Conservation (phyloP, 2,888 invertebrate genomes). For the Ectemnius continuus region DNA sequence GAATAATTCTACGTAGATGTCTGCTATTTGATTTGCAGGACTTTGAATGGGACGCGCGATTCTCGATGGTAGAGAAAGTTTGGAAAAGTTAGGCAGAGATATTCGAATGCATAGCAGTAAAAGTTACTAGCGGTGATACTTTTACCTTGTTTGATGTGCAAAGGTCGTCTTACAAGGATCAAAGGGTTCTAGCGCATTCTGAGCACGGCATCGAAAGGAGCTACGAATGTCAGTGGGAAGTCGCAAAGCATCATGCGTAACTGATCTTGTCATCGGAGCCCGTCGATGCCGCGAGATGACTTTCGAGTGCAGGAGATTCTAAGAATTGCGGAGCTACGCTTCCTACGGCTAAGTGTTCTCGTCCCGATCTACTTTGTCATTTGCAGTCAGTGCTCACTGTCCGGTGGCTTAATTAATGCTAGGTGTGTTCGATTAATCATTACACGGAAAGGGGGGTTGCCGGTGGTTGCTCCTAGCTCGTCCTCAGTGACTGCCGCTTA, state of each 20-base stretch:
- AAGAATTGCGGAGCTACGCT: constrained; percentile 14
- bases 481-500: constrained; percentile 49
- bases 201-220: neutral
- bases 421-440: constrained; percentile 31
- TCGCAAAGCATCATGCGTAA: no score
- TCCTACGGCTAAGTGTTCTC: constrained; percentile 24
- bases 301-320: constrained; percentile 1
- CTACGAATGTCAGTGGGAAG: neutral
- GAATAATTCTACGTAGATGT: no score
- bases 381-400: constrained; percentile 14
- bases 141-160: constrained; percentile 10
- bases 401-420: constrained; percentile 36
- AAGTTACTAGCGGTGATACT: constrained; percentile 3
- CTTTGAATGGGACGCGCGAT: no score
- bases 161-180: neutral
- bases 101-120: constrained; percentile 7
- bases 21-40: no score
- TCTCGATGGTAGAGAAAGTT: no score
- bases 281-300: neutral
- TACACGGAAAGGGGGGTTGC: constrained; percentile 23
- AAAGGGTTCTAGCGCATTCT: neutral
- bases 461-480: constrained; percentile 40
- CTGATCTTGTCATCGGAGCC: neutral
- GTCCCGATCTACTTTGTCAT: constrained; percentile 23
- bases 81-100: no score